Evolutionary conservation across 2,113 vertebrate species (phyloP), one percentile per base, ranked within the genome.

Genomic region (Scartelaos histophorus): DNA sequence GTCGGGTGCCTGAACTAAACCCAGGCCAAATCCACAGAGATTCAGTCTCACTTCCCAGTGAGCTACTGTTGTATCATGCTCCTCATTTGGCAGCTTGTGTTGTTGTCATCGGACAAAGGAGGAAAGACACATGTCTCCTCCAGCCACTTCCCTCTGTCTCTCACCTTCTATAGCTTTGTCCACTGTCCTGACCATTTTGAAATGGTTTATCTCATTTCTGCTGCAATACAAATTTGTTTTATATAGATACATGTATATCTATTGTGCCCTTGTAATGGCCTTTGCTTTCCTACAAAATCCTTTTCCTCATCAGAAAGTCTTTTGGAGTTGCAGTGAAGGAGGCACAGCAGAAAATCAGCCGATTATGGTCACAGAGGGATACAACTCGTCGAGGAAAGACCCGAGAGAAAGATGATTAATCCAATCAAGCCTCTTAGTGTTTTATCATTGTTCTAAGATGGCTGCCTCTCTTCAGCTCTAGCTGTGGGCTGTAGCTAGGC

Each of bases 371-470:
- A 90, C 80, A 87, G 85, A 88, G 75, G 49, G 22, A 49, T n/a
- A 74, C 45, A 68, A 73, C 69, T 19, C 66, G 53, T 75, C 73
- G 80, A 70, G 34, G 51, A 35, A 67, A 69, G 70, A 70, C 19
- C 45, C 74, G 62, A 57, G 74, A 60, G 66, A 87, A 75, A 83
- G 82, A 89, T 88, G 84, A 89, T 89, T 88, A 89, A 91, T 91
- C 89, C 91, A 91, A 90, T 90, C 80, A 89, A 91, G 85, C 80
- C 74, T 90, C 89, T 89, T 86, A 88, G 82, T 75, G 74, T 86
- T 82, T 85, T 83, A 88, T 90, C 90, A 92, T 92, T 91, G 90
- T 91, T 90, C 82, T 84, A 90, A 90, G 74, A 91, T 91, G 88
- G 91, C 89, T 82, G 88, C 89, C 83, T 85, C 82, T 87, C 74